Evolutionary conservation across 2,888 invertebrate species (phyloP), one percentile per base, ranked within the genome.

Genomic region (Steinernema carpocapsae): DNA sequence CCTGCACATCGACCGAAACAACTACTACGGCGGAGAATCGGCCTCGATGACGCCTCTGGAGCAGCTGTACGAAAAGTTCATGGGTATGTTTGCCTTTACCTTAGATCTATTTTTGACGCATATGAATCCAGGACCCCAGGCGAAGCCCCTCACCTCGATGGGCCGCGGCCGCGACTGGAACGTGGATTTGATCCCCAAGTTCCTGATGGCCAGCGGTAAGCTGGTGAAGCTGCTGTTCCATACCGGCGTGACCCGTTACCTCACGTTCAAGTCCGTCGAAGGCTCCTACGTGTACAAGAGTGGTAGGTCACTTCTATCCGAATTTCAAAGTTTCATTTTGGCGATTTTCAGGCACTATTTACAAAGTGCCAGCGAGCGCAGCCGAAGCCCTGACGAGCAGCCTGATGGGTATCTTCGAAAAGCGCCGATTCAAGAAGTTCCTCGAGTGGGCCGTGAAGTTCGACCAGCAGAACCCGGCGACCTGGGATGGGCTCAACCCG

Each of bases 11-110:
- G 99, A 99, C 91, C 93, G 97, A 86, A 99, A 99, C 91, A 96
- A 96, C 91, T 99, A 99, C 91, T 99, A 99, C 91, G 99, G 99
- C 84, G 99, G 97, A 85, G 99, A 99, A 90, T 97, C 96, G 88
- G 97, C 99, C 87, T 99, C 99, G 88, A 94, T 99, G 90, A 97
- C 97, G 87, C 99, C 99, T 84, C 91, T 99, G 88, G 95, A 96
- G 89, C 96, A 89, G 84, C 82, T 89, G 59, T 89, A 83, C 77
- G 84, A 85, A 73, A 86, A 88, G 78, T 88, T 88, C 81, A 80
- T 80, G 46, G 83, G 82, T 82, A 70, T 12, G 70, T 22, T 37
- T 3, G 3, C 10, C 3, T 37, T 6, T 37, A n/a, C n/a, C 10
- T 17, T n/a, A 22, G 19, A 0, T 3, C 24, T 7, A 24, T 37